These are phyloP conservation scores for Epinephelus fuscoguttatus DNA, from an alignment of 2,113 vertebrate species.

Conservation along the genomic window DNA sequence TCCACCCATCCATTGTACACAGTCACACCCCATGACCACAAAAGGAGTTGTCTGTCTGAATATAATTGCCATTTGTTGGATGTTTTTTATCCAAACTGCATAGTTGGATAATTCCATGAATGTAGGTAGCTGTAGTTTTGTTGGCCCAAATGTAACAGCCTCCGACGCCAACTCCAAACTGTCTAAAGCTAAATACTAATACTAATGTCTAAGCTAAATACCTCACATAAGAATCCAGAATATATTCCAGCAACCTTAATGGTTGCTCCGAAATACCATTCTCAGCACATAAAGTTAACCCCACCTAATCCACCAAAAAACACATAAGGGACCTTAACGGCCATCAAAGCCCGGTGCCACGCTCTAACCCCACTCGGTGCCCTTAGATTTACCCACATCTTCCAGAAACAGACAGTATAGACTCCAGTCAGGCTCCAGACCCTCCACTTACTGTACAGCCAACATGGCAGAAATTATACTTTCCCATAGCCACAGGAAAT, in stretches of 20 bases:
- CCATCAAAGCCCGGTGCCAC: slow-evolving; percentile 15
- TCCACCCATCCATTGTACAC: slow-evolving; percentile 35
- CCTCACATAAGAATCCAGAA: slow-evolving; percentile 32
- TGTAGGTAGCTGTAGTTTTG: slow-evolving; percentile 5
- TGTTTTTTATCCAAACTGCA: slow-evolving; percentile 26
- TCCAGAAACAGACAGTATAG: slow-evolving; percentile 45
- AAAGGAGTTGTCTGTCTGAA: slow-evolving; percentile 33
- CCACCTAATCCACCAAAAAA: slow-evolving; percentile 30
- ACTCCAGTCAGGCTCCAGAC: slow-evolving; percentile 54
- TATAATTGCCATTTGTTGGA: slow-evolving; percentile 38
- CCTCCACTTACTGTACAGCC: slow-evolving; percentile 59
- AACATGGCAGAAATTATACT: slow-evolving; percentile 62
- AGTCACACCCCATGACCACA: slow-evolving; percentile 10
- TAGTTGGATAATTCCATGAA: slow-evolving; percentile 10
- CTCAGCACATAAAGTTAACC: slow-evolving; percentile 42
- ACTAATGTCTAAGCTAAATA: slow-evolving; percentile 38
- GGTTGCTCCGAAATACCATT: slow-evolving; percentile 44
- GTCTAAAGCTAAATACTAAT: no score
- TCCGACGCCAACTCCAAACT: slow-evolving; percentile 11
- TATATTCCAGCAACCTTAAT: slow-evolving; percentile 43
- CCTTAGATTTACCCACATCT: slow-evolving; percentile 30
- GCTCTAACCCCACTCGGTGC: slow-evolving; percentile 19
- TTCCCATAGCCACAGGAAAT: slow-evolving; percentile 56
- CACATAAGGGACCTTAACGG: slow-evolving; percentile 37
- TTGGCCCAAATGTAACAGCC: slow-evolving; percentile 7